Conservation (phyloP, 2,888 invertebrate species). For the Drosophila macrothrix region DNA sequence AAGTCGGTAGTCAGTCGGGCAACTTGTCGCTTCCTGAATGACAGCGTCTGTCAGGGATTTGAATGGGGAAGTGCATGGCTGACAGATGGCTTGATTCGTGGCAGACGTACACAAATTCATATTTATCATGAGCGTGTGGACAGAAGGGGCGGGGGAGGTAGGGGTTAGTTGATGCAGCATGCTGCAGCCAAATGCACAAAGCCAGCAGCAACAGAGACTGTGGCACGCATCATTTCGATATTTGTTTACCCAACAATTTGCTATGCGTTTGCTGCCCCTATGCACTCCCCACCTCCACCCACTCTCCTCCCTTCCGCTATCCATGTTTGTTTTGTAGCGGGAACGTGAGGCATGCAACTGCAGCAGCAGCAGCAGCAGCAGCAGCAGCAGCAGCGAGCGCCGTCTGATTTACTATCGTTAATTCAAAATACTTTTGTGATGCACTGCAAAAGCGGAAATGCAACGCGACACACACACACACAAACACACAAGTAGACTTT, state of each 20-base stretch:
- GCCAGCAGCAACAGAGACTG: conserved; percentile 43
- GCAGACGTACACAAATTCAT: conserved; percentile 37
- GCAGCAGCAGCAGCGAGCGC: conserved; percentile 17
- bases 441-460: conserved; percentile 66
- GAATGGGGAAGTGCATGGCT: conserved; percentile 45
- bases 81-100: conserved; percentile 34
- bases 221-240: conserved; percentile 68
- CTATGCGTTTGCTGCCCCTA: conserved; percentile 30
- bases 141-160: not conserved
- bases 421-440: conserved; percentile 71
- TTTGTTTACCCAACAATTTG: conserved; percentile 74
- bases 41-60: conserved; percentile 42
- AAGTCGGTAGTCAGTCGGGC: conserved; percentile 2
- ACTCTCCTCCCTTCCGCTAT: not conserved
- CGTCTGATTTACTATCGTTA: conserved; percentile 66
- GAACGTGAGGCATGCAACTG: conserved; percentile 16
- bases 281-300: not conserved
- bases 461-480: conserved; percentile 51
- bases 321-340: conserved; percentile 13
- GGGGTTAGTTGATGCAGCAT: conserved; percentile 32
- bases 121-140: conserved; percentile 47
- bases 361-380: not conserved
- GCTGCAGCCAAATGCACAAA: conserved; percentile 49
- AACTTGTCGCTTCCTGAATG: conserved; percentile 37
- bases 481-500: not conserved